phyloP scores from a whole-genome alignment of 2,797 vertebrate species.

The Myotis myotis region DNA sequence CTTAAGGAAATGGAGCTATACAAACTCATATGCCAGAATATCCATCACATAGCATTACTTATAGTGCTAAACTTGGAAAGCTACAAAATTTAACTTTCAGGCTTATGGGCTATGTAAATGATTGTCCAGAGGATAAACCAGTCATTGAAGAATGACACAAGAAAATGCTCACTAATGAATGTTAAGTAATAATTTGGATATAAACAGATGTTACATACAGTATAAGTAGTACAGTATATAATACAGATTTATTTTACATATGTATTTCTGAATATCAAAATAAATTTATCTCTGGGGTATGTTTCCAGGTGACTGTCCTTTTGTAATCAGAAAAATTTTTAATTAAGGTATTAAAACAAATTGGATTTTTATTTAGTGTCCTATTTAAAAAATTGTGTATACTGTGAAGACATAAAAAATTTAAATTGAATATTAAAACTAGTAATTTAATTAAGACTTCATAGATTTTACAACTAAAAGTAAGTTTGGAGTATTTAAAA shows the following conservation, averaged over 20 bases:
- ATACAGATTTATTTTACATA: not conserved
- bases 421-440: not conserved
- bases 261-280: not conserved
- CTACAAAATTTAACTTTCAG: not conserved
- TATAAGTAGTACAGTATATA: not conserved
- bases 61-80: not conserved
- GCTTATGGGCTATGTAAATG: not conserved
- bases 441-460: not conserved
- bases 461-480: not conserved
- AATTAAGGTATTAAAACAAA: not conserved
- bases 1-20: not conserved
- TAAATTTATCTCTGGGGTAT: not conserved
- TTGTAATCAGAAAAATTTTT: not conserved
- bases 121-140: not conserved
- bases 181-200: not conserved
- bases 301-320: slow-evolving; percentile 25
- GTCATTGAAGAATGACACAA: not conserved
- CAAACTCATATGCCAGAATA: not conserved
- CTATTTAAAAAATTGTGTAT: not conserved
- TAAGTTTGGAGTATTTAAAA: not conserved
- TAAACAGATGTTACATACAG: not conserved
- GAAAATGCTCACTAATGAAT: not conserved
- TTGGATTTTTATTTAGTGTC: not conserved
- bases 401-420: not conserved
- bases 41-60: not conserved